Base-by-base conservation (phyloP, 2,797 vertebrate species). In the Psittacula derbiana region DNA sequence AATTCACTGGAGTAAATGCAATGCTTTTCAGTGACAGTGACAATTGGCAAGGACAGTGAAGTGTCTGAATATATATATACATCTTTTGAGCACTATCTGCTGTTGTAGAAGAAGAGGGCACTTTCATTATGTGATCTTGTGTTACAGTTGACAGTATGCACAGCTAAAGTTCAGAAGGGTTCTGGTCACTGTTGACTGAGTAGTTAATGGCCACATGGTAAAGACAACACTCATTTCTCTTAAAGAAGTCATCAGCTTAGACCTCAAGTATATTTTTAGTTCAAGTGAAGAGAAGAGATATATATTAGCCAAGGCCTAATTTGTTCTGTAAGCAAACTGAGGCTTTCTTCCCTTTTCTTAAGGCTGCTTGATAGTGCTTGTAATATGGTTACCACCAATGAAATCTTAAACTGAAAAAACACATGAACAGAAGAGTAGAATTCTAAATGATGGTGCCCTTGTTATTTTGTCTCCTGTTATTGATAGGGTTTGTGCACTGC, bases 91-190 rank as follows among this genome's bases (percentile, higher is more conserved):
- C 19, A 36, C 23, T 75, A 1, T 79, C 53, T 81, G 80, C 43
- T 88, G 33, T 61, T 80, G 24, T 24, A 81, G 82, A 92, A 61
- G 44, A 82, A 53, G 74, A 88, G 73, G 67, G 33, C 44, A n/a
- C 31, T 86, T 95, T 30, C 43, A 75, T 88, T 86, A 46, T 33
- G 25, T 95, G 92, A 92, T 79, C 73, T 90, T 84, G 15, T 66
- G 25, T 64, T 92, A 14, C 4, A 70, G 58, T 19, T 92, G 66
- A 30, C 47, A 31, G 9, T 57, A 2, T 9, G 15, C 49, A 16
- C 53, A 94, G 41, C 67, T 64, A 1, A 92, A 86, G 80, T 88
- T 92, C 90, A 88, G 16, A n/a, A 91, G 38, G 36, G 27, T 75
- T 93, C 47, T 1, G 6, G 33, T 86, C 69, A 84, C 65, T 1